These are phyloP conservation scores for Chouioia cunea DNA, from an alignment of 2,888 invertebrate species.

Conservation along the genomic window DNA sequence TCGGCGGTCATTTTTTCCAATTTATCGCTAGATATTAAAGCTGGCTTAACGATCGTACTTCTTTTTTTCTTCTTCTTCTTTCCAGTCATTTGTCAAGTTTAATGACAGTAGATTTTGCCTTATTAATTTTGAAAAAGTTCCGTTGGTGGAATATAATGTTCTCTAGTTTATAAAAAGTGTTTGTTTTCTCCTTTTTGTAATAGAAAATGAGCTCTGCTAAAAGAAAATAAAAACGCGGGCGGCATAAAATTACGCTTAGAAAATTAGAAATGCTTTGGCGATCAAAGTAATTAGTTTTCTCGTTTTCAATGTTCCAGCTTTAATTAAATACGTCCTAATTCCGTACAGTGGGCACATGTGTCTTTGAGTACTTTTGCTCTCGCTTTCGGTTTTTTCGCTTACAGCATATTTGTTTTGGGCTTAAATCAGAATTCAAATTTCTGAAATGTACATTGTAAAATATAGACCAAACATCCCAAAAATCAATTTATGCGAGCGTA, in stretches of 20 bases:
- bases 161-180: not conserved
- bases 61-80: not conserved
- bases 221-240: not conserved
- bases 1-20: no score
- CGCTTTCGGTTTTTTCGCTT: no score
- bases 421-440: no score
- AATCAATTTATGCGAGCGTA: no score
- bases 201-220: not conserved
- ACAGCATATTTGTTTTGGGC: no score
- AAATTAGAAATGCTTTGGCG: not conserved
- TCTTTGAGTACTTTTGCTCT: conserved; percentile 2
- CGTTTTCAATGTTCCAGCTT: conserved; percentile 1
- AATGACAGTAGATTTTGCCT: no score
- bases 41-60: not conserved
- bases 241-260: not conserved
- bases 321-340: conserved; percentile 28
- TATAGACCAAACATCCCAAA: no score
- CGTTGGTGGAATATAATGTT: no score
- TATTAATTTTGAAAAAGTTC: not conserved
- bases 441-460: no score
- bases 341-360: not conserved
- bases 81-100: no score
- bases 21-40: no score
- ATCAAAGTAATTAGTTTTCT: conserved; percentile 15
- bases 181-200: not conserved